phyloP scores from a whole-genome alignment of 2,888 invertebrate species.

The Parnassius orleans region DNA sequence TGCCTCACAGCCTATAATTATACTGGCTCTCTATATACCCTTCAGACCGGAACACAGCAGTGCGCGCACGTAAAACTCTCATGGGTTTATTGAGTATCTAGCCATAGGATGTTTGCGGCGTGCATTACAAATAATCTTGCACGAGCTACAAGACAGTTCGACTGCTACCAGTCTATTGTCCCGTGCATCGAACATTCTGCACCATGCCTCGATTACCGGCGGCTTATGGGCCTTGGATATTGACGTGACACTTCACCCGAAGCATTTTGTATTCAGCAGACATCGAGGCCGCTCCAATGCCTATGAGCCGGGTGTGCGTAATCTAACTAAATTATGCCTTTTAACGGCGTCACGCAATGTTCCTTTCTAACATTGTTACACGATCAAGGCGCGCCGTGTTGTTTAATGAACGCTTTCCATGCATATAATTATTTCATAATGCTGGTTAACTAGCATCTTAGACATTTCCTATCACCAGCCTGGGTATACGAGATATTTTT shows the following conservation, averaged over 20 bases:
- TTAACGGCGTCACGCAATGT: conserved; percentile 44
- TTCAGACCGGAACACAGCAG: no score
- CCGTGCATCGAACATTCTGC: conserved; percentile 53
- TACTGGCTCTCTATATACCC: no score
- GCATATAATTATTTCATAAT: conserved; percentile 18
- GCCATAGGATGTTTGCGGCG: conserved; percentile 60
- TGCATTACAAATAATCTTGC: conserved; percentile 65
- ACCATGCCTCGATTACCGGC: conserved; percentile 46
- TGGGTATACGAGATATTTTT: no score
- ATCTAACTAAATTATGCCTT: conserved; percentile 43
- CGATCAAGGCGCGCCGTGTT: conserved; percentile 22
- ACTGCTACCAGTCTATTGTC: conserved; percentile 51
- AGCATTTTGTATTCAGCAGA: not conserved
- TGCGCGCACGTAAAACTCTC: conserved; percentile 29
- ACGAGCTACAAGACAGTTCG: conserved; percentile 35
- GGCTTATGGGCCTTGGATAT: conserved; percentile 39
- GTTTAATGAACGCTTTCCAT: conserved; percentile 24
- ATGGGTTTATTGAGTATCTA: conserved; percentile 39
- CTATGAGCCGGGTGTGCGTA: conserved; percentile 36
- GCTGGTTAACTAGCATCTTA: not conserved
- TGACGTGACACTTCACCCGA: conserved; percentile 1
- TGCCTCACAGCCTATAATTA: no score
- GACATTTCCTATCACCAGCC: no score
- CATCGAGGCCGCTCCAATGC: conserved; percentile 43
- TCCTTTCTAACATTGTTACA: conserved; percentile 37